Percentiles rank a stretch among this genome's conserved stretches.
These are phyloP conservation scores for Geococcyx californianus DNA, from an alignment of 2,113 vertebrate species.

Conservation along the genomic window DNA sequence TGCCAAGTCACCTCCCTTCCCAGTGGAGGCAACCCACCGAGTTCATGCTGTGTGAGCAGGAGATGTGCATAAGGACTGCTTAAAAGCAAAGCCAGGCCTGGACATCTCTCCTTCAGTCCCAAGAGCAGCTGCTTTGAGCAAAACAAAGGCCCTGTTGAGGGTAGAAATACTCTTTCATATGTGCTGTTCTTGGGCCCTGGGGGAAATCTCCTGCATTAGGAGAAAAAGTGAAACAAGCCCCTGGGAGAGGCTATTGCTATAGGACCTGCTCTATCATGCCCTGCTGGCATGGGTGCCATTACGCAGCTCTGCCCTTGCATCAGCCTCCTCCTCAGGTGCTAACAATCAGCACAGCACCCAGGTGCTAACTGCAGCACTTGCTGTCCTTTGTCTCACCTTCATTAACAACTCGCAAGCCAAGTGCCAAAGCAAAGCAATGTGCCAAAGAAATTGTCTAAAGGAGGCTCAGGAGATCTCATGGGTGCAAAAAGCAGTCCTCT, in stretches of 20 bases:
- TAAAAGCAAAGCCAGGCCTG: neutral
- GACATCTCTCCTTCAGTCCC: neutral
- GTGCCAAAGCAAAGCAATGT: neutral
- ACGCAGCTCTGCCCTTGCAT: neutral
- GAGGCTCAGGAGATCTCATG: neutral
- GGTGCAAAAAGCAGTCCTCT: neutral
- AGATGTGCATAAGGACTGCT: neutral
- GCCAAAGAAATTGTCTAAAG: neutral
- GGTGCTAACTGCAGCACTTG: neutral
- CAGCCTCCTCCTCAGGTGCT: neutral
- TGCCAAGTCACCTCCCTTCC: fast-evolving
- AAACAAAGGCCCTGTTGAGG: neutral
- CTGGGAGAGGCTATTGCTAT: neutral
- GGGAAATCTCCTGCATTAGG: neutral
- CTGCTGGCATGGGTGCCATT: fast-evolving
- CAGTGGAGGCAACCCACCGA: fast-evolving
- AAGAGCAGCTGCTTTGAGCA: fast-evolving
- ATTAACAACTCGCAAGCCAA: neutral
- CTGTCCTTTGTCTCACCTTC: neutral
- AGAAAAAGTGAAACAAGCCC: neutral
- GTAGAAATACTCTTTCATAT: neutral
- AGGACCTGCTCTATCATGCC: neutral
- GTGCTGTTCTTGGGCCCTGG: neutral
- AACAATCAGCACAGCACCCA: neutral
- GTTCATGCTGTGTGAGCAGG: neutral